A percentile compares a stretch with the other conserved stretches of the same genome.
phyloP scores from a whole-genome alignment of 1,140 invertebrate species.

The Ditylenchus dipsaci region DNA sequence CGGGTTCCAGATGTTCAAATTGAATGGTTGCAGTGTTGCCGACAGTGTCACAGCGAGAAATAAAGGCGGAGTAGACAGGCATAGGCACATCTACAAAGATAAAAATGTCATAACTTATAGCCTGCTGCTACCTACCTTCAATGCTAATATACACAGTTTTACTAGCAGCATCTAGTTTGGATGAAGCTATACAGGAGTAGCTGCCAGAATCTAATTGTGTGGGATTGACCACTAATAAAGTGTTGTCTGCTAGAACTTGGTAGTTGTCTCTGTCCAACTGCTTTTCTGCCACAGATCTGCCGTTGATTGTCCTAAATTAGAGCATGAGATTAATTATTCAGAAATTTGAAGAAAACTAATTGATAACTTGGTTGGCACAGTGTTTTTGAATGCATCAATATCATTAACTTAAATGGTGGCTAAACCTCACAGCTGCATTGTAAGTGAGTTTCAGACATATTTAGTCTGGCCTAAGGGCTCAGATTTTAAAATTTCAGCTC shows the following conservation, averaged over 20 bases:
- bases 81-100: conserved; percentile 75
- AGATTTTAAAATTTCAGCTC: too few relatives aligned
- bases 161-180: conserved; percentile 76
- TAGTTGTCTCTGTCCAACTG: conserved; percentile 35
- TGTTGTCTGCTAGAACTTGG: conserved; percentile 71
- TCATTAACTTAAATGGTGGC: too few relatives aligned
- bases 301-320: conserved; percentile 67
- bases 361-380: too few relatives aligned
- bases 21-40: conserved; percentile 68
- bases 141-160: conserved; percentile 83
- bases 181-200: conserved; percentile 88
- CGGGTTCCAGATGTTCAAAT: conserved; percentile 85
- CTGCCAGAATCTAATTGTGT: conserved; percentile 79
- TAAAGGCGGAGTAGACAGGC: conserved; percentile 68
- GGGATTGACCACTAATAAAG: conserved; percentile 86
- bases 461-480: too few relatives aligned
- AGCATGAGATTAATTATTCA: too few relatives aligned
- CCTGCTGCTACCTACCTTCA: conserved; percentile 66
- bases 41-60: conserved; percentile 66
- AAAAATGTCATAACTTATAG: not conserved
- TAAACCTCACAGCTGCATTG: too few relatives aligned
- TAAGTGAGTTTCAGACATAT: too few relatives aligned
- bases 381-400: too few relatives aligned
- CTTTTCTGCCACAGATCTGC: conserved; percentile 67
- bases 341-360: too few relatives aligned